Percentiles rank a stretch among this genome's conserved stretches.
Evolutionary conservation across 2,888 invertebrate genomes (phyloP).

Genomic region (Thyatira batis): DNA sequence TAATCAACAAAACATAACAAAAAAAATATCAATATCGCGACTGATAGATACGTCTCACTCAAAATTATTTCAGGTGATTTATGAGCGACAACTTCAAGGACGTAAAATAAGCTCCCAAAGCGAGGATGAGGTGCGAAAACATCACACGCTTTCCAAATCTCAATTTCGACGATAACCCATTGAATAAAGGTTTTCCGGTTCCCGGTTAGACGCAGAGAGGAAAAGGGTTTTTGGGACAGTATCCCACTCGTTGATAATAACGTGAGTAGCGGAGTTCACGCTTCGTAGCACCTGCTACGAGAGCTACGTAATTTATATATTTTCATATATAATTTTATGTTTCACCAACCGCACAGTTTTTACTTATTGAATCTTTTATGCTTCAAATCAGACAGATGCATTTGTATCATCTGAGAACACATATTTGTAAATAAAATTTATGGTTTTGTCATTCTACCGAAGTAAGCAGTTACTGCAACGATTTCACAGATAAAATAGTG

Average conservation of each 20-base stretch:
- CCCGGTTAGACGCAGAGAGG: conserved; percentile 31
- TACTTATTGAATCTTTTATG: background rate
- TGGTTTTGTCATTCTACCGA: too few relatives aligned
- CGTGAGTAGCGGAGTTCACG: conserved; percentile 28
- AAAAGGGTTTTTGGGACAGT: conserved; percentile 35
- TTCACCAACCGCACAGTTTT: conserved; percentile 10
- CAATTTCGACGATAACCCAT: conserved; percentile 40
- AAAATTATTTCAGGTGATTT: background rate
- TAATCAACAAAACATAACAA: too few relatives aligned
- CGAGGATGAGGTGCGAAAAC: conserved; percentile 21
- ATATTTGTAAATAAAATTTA: too few relatives aligned
- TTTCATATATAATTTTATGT: conserved; percentile 14
- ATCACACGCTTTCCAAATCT: conserved; percentile 26
- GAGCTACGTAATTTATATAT: conserved; percentile 16
- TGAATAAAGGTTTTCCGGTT: conserved; percentile 43
- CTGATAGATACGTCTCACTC: background rate
- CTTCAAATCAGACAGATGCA: background rate
- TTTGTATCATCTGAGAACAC: too few relatives aligned
- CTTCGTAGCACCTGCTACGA: conserved; percentile 43
- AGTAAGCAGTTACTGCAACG: too few relatives aligned
- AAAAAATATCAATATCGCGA: too few relatives aligned
- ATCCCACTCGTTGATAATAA: conserved; percentile 39
- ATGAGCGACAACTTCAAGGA: background rate
- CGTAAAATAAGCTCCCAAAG: conserved; percentile 13
- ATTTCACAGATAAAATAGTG: too few relatives aligned